Conservation (phyloP, 2,113 vertebrate species). For the Tenebrosternarchus preto region DNA sequence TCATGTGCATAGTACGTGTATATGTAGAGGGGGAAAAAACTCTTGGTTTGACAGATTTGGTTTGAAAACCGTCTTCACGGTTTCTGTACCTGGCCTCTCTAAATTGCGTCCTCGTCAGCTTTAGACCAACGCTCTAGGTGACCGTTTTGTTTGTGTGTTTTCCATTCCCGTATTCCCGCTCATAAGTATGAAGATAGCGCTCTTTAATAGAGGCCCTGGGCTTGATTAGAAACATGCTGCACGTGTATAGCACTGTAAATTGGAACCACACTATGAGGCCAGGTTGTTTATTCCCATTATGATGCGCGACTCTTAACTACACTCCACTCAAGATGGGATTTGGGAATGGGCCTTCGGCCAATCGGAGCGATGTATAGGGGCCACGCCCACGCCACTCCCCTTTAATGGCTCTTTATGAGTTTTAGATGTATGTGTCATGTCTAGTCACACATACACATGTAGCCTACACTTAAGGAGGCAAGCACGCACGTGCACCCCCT, state of each 20-base stretch:
- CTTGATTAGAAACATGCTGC: constrained; percentile 46
- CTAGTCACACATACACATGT: background rate
- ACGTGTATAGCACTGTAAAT: constrained; percentile 43
- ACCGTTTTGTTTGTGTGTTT: constrained; percentile 28
- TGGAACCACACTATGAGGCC: constrained; percentile 41
- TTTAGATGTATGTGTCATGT: constrained; percentile 24
- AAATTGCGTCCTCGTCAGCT: too few relatives aligned
- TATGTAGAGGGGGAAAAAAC: too few relatives aligned
- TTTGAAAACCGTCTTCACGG: background rate
- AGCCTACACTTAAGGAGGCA: background rate
- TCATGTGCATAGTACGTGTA: too few relatives aligned
- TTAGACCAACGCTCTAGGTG: background rate
- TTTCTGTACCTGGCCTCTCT: too few relatives aligned
- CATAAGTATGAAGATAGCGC: constrained; percentile 34
- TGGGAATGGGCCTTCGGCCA: constrained; percentile 33
- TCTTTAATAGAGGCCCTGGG: constrained; percentile 22
- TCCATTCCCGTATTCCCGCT: constrained; percentile 6
- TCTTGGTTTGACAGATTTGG: background rate
- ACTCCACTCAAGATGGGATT: background rate
- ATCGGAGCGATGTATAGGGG: constrained; percentile 19
- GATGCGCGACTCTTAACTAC: constrained; percentile 28
- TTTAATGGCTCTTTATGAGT: constrained; percentile 27
- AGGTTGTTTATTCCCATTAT: constrained; percentile 41
- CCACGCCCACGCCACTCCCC: constrained; percentile 28
- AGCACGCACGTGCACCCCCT: background rate